Evolutionary conservation across 2,797 vertebrate species (phyloP).

Genomic region (Psittacula derbiana): DNA sequence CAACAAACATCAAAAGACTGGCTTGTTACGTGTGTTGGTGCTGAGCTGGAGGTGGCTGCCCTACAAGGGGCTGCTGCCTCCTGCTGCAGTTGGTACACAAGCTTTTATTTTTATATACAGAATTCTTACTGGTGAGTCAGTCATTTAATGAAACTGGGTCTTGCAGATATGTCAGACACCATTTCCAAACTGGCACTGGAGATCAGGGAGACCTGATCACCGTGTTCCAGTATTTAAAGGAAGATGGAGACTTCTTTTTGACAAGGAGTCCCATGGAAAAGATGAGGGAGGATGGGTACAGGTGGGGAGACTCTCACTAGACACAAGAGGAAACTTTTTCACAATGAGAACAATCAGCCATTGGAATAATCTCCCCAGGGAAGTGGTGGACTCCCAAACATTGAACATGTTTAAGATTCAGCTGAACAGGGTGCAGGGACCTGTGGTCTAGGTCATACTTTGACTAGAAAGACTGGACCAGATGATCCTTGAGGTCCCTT

Average conservation of each 20-base stretch:
- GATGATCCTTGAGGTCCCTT: background rate
- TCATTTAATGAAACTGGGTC: background rate
- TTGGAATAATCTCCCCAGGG: background rate
- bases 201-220: background rate
- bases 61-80: background rate
- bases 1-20: fast-evolving
- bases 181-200: background rate
- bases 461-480: background rate
- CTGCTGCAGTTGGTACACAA: background rate
- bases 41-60: background rate
- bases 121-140: background rate
- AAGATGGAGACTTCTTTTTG: background rate
- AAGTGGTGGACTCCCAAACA: background rate
- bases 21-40: fast-evolving
- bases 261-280: background rate
- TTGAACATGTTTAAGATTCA: background rate
- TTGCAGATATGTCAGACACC: background rate
- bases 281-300: background rate
- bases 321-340: background rate
- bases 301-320: background rate
- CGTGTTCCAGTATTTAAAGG: background rate
- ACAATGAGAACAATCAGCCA: background rate
- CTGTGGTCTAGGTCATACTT: background rate
- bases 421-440: background rate
- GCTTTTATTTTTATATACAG: background rate